phyloP scores from a whole-genome alignment of 2,888 invertebrate species.

The Galeopsomyia nigrocyanea region DNA sequence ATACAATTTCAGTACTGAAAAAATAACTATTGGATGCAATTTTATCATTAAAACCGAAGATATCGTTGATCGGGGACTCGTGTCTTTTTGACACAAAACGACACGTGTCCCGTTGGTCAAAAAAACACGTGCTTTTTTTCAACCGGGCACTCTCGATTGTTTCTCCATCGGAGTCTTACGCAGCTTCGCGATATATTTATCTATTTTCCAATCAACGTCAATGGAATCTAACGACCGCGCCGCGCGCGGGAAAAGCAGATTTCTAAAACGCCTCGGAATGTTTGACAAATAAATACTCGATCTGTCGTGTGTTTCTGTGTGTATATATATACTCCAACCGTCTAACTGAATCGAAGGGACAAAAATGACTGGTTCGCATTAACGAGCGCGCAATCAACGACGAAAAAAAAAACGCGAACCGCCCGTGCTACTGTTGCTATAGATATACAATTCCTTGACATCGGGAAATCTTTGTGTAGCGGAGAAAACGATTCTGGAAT shows the following conservation, averaged over 20 bases:
- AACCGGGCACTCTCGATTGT: slow-evolving; percentile 34
- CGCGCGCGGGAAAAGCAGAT: slow-evolving; percentile 31
- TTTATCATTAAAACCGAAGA: too few species aligned
- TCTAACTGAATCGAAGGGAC: slow-evolving; percentile 45
- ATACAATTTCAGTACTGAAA: too few species aligned
- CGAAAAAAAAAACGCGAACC: slow-evolving; percentile 29
- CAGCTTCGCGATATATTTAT: too few species aligned
- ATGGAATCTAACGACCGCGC: slow-evolving; percentile 5
- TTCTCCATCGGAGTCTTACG: neutral
- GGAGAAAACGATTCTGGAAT: slow-evolving; percentile 43
- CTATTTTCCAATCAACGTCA: slow-evolving; percentile 34
- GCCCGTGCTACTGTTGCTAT: neutral
- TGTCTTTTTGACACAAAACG: too few species aligned
- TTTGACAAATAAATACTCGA: slow-evolving; percentile 46
- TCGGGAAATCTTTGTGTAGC: slow-evolving; percentile 36
- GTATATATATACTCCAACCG: too few species aligned
- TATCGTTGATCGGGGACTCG: too few species aligned
- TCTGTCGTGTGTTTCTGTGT: slow-evolving; percentile 44
- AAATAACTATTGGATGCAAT: too few species aligned
- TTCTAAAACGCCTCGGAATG: slow-evolving; percentile 46
- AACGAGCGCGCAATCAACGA: slow-evolving; percentile 28
- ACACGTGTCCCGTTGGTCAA: too few species aligned
- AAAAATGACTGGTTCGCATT: slow-evolving; percentile 44
- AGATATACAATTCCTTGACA: neutral
- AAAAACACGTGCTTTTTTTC: too few species aligned